Percentiles rank a stretch among this genome's conserved stretches.
Evolutionary conservation across 2,797 vertebrate species (phyloP).

Genomic region (Micromesistius poutassou): DNA sequence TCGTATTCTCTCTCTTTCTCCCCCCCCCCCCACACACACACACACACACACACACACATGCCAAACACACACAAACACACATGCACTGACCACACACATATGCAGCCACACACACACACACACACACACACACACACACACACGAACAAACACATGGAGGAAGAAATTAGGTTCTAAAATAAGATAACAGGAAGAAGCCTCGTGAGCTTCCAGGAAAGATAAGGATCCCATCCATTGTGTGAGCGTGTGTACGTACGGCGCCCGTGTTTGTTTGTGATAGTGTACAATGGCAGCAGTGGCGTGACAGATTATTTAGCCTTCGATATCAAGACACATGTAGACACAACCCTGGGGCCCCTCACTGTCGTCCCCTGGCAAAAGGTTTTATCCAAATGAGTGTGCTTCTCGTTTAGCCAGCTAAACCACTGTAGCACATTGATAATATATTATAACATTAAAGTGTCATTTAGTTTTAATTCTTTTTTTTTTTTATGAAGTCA

Average conservation of each 20-base stretch:
- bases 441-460: no score
- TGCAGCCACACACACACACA: slow-evolving; percentile 7
- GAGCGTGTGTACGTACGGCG: slow-evolving; percentile 14
- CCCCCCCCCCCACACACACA: no score
- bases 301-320: slow-evolving; percentile 6
- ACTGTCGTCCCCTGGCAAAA: not conserved
- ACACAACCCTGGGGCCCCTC: not conserved
- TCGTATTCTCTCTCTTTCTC: no score
- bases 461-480: not conserved
- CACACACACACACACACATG: not conserved
- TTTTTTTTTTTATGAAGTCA: no score
- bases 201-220: slow-evolving; percentile 26
- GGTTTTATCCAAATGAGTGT: not conserved
- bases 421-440: no score
- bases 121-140: slow-evolving; percentile 6
- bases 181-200: slow-evolving; percentile 37
- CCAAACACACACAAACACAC: not conserved
- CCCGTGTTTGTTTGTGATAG: slow-evolving; percentile 3
- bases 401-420: not conserved
- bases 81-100: not conserved
- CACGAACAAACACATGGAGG: slow-evolving; percentile 12
- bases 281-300: not conserved
- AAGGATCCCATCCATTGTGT: slow-evolving; percentile 34
- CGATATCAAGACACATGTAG: not conserved
- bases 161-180: slow-evolving; percentile 26